These are phyloP conservation scores for Phodopus roborovskii DNA, from an alignment of 2,113 vertebrate species.

Conservation along the genomic window DNA sequence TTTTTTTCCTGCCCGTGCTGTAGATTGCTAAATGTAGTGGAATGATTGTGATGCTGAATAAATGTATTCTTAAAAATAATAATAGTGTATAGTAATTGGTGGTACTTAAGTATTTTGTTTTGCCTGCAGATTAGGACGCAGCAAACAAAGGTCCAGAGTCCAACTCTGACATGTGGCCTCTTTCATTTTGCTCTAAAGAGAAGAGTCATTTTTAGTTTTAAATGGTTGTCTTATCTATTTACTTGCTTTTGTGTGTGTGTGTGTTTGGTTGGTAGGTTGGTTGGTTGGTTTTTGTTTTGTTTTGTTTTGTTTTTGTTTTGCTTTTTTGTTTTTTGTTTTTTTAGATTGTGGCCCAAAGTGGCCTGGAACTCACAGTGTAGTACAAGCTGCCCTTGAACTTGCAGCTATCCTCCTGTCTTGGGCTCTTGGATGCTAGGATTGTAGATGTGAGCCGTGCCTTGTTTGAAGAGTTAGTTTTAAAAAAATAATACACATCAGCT, in stretches of 20 bases:
- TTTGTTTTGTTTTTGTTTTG: background rate
- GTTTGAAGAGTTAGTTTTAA: background rate
- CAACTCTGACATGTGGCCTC: background rate
- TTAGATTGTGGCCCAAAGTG: background rate
- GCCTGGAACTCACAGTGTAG: background rate
- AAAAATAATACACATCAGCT: background rate
- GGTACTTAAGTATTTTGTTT: slow-evolving; percentile 20
- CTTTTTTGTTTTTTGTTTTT: background rate
- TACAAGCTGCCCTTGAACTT: background rate
- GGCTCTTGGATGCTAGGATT: background rate
- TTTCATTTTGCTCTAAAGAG: background rate
- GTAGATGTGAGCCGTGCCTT: background rate
- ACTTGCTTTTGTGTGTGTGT: background rate
- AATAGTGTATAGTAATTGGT: background rate
- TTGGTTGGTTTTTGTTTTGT: too few species aligned
- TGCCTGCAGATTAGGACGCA: background rate
- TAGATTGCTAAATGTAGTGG: background rate
- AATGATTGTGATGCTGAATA: background rate
- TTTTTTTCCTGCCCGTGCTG: background rate
- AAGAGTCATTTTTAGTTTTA: slow-evolving; percentile 44
- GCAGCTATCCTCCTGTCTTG: background rate
- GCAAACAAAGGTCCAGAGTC: background rate
- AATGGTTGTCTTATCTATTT: background rate
- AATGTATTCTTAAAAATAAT: background rate
- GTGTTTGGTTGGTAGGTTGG: too few species aligned